Conservation (phyloP, 2,113 vertebrate species). For the Myxocyprinus asiaticus region DNA sequence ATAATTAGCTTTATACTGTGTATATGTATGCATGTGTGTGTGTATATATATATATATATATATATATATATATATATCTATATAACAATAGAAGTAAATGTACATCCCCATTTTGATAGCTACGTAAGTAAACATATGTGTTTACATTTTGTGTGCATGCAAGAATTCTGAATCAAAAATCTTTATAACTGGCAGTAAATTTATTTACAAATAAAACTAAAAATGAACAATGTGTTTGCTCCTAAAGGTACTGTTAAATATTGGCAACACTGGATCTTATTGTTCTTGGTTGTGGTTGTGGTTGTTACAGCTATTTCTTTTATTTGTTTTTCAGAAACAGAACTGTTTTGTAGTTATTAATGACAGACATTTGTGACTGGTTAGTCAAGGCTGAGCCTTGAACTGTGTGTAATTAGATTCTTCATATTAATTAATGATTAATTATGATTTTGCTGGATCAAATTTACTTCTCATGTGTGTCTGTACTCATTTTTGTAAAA, state of each 20-base stretch:
- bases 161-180: not conserved
- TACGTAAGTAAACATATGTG: not conserved
- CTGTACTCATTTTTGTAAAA: slow-evolving; percentile 4
- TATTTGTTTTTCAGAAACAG: slow-evolving; percentile 45
- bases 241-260: slow-evolving; percentile 21
- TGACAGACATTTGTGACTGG: slow-evolving; percentile 52
- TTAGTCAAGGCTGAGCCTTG: slow-evolving; percentile 75
- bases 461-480: slow-evolving; percentile 4
- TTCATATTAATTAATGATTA: slow-evolving; percentile 44
- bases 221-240: slow-evolving; percentile 14
- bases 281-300: slow-evolving; percentile 29
- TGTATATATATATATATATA: too few species aligned
- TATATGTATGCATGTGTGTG: slow-evolving; percentile 48
- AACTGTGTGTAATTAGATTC: slow-evolving; percentile 36
- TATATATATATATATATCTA: not conserved
- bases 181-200: slow-evolving; percentile 1
- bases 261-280: slow-evolving; percentile 63
- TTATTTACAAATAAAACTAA: slow-evolving; percentile 6
- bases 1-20: slow-evolving; percentile 19
- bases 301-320: not conserved
- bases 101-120: too few species aligned
- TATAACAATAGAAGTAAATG: not conserved
- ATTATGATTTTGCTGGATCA: slow-evolving; percentile 66
- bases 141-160: not conserved
- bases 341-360: slow-evolving; percentile 28